Evolutionary conservation across 2,888 invertebrate genomes (phyloP).

Genomic region (Ganaspis brasiliensis): DNA sequence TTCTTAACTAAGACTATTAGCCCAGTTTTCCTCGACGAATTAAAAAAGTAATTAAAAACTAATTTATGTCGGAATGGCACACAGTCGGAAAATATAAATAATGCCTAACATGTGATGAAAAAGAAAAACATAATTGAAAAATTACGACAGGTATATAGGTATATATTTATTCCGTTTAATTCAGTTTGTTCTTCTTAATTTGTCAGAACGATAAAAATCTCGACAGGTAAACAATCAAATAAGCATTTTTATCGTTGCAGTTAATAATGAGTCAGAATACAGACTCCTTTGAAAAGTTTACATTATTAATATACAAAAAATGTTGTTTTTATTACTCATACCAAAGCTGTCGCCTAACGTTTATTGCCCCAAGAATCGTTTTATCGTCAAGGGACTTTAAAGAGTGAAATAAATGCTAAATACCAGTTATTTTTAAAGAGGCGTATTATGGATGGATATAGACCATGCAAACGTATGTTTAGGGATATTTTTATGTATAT

Average conservation of each 20-base stretch:
- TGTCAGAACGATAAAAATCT: constrained; percentile 6
- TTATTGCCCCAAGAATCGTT: constrained; percentile 29
- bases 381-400: neutral
- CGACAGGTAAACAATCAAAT: constrained; percentile 7
- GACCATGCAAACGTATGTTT: constrained; percentile 35
- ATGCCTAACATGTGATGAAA: no score
- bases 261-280: constrained; percentile 3
- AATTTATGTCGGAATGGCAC: neutral
- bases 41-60: neutral
- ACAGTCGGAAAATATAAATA: no score
- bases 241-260: constrained; percentile 1
- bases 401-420: constrained; percentile 33
- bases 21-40: neutral
- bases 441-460: constrained; percentile 27
- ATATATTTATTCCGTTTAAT: neutral
- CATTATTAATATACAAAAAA: constrained; percentile 25
- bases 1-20: constrained; percentile 4
- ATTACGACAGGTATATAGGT: no score
- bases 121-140: neutral
- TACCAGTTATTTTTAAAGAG: constrained; percentile 26
- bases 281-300: neutral
- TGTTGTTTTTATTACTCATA: constrained; percentile 31
- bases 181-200: constrained; percentile 22
- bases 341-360: constrained; percentile 10
- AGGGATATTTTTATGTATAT: constrained; percentile 16